Evolutionary conservation across 2,113 vertebrate genomes (phyloP), one percentile per base, ranked within the genome.

Genomic region (Uropsilus gracilis): DNA sequence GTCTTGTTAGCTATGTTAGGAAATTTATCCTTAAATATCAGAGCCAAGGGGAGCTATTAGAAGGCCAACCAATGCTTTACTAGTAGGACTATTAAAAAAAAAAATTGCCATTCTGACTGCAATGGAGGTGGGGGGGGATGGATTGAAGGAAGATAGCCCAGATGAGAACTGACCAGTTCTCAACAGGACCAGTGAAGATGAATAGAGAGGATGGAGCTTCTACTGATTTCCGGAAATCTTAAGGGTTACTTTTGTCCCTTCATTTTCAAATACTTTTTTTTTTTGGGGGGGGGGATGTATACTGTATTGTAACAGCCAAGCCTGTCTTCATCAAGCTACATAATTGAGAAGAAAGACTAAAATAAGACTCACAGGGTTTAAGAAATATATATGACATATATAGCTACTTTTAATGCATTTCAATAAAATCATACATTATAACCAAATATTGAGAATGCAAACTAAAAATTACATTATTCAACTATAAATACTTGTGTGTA

Each of bases 101-200:
- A n/a, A n/a, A 71, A 32, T 17, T 37, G 53, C 39, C 64, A 48
- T 61, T 90, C 48, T 75, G 42, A 32, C 18, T 69, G 24, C 37
- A 66, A 37, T 28, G 20, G 37, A 32, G 59, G 44, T 28, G 20
- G 37, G 37, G 59, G 76, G 14, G 17, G 61, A 76, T 20, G 32
- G 48, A 32, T 4, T 61, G 6, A 20, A 73, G 55, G 24, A 46
- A 59, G n/a, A 32, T 7, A 3, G 44, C 17, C 22, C 32, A 37
- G 5, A 22, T 30, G 13, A 86, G 16, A 89, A 48, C 6, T 20
- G 16, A 90, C 8, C 22, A 37, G 17, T 14, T 11, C 63, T 59
- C 4, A 20, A 0, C 0, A 26, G 42, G 0, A 28, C 0, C 32
- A 16, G 30, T 44, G 7, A 48, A 57, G 50, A 22, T 6, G 6